Percentiles rank a stretch among this genome's conserved stretches.
phyloP scores from a whole-genome alignment of 2,888 invertebrate genomes.

The Leptinotarsa peninsularis region DNA sequence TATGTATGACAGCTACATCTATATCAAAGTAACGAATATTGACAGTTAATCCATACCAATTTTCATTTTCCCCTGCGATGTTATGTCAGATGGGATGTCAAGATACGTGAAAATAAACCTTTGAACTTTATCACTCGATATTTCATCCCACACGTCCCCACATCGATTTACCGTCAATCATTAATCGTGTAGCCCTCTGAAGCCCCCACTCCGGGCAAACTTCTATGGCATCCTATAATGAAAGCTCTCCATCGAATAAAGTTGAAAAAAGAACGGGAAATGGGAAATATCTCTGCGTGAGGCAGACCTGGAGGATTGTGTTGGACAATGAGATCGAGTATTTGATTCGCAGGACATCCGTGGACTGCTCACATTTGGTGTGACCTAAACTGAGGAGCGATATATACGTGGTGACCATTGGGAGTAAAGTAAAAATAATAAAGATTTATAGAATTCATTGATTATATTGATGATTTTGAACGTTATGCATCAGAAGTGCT shows the following conservation, averaged over 20 bases:
- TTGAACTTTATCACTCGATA: constrained; percentile 6
- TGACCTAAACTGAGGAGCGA: too few species aligned
- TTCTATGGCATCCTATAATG: background rate
- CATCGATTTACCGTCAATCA: constrained; percentile 7
- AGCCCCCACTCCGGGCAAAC: background rate
- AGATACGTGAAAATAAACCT: constrained; percentile 4
- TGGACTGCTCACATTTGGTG: background rate
- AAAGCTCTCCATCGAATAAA: background rate
- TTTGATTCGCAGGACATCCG: background rate
- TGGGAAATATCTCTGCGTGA: constrained; percentile 1
- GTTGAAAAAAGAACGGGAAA: constrained; percentile 8
- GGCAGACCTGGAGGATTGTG: background rate
- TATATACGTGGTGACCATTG: too few species aligned
- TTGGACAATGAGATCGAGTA: background rate
- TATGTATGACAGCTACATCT: too few species aligned
- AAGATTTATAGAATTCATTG: too few species aligned
- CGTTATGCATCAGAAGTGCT: too few species aligned
- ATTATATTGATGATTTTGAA: too few species aligned
- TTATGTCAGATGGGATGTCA: background rate
- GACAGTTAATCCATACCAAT: background rate
- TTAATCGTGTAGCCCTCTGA: background rate
- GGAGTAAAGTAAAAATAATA: too few species aligned
- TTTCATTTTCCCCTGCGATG: background rate
- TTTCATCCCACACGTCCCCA: background rate
- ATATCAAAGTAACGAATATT: background rate